phyloP scores from a whole-genome alignment of 1,140 invertebrate genomes.

The Lanistes nyassanus region DNA sequence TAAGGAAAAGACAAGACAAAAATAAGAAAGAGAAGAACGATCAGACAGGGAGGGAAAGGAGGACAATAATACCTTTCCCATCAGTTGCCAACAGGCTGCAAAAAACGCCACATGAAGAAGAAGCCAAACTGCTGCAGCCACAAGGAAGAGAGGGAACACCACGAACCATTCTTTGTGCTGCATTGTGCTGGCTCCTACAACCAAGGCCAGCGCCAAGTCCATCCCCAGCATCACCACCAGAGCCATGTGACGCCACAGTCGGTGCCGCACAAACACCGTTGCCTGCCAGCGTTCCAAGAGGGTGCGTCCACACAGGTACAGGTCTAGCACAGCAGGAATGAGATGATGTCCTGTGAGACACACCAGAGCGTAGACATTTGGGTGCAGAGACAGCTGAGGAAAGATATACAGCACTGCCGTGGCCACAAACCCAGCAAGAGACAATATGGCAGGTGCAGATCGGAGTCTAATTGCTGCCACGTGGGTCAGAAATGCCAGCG shows the following conservation, averaged over 20 bases:
- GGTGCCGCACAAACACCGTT: slow-evolving; percentile 49
- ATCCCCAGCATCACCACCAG: slow-evolving; percentile 49
- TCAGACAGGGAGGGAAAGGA: neutral
- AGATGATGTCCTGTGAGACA: slow-evolving; percentile 58
- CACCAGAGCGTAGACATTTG: slow-evolving; percentile 56
- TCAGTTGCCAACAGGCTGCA: slow-evolving; percentile 60
- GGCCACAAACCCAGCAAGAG: slow-evolving; percentile 44
- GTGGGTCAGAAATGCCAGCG: slow-evolving; percentile 51
- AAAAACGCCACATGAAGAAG: slow-evolving; percentile 57
- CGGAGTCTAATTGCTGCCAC: slow-evolving; percentile 57
- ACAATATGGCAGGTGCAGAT: slow-evolving; percentile 52
- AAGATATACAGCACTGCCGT: slow-evolving; percentile 49
- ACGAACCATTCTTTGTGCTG: slow-evolving; percentile 65
- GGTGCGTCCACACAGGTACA: slow-evolving; percentile 55
- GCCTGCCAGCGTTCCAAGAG: slow-evolving; percentile 60
- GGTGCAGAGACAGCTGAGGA: slow-evolving; percentile 34
- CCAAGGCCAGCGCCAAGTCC: slow-evolving; percentile 43
- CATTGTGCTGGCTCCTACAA: slow-evolving; percentile 48
- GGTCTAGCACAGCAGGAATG: slow-evolving; percentile 57
- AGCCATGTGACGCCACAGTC: slow-evolving; percentile 42
- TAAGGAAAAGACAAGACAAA: no score
- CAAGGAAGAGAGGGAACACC: slow-evolving; percentile 59
- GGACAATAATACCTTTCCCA: slow-evolving; percentile 45
- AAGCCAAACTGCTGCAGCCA: slow-evolving; percentile 56
- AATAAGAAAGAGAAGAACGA: no score